phyloP scores from a whole-genome alignment of 1,140 invertebrate species.

The Drosophila nigromelanica region DNA sequence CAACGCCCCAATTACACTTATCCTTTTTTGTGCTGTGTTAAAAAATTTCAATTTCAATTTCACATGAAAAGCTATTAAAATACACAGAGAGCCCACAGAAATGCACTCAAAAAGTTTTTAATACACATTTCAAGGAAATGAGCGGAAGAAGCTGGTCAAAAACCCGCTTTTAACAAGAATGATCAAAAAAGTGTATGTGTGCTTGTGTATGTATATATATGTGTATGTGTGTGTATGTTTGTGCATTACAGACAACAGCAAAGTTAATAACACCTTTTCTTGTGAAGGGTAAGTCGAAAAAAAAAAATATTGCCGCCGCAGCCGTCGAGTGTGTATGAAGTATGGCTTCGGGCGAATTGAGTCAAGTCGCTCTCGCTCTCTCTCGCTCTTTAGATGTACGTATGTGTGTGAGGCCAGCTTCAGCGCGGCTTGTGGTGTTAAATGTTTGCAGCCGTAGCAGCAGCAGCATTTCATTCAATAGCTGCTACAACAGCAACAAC shows the following conservation, averaged over 20 bases:
- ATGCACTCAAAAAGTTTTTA: constrained; percentile 69
- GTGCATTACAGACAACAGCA: constrained; percentile 49
- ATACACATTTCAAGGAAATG: constrained; percentile 80
- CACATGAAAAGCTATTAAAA: constrained; percentile 80
- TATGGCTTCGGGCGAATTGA: constrained; percentile 74
- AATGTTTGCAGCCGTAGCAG: constrained; percentile 72
- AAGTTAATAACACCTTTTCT: constrained; percentile 81
- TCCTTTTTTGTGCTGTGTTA: constrained; percentile 40
- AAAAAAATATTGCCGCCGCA: constrained; percentile 35
- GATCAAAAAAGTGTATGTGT: constrained; percentile 65
- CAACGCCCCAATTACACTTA: constrained; percentile 50
- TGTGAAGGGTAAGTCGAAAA: constrained; percentile 68
- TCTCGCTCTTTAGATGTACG: constrained; percentile 20
- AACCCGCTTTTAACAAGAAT: constrained; percentile 76
- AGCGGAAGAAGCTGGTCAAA: constrained; percentile 79
- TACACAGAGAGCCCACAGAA: constrained; percentile 51
- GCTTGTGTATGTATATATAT: neutral
- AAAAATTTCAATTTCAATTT: constrained; percentile 65
- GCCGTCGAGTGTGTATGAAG: constrained; percentile 55
- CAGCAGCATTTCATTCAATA: constrained; percentile 75
- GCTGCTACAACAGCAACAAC: constrained; percentile 46
- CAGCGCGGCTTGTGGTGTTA: constrained; percentile 75
- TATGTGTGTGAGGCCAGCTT: constrained; percentile 56
- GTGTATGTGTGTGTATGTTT: constrained; percentile 7
- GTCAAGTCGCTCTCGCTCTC: constrained; percentile 49